phyloP scores from a whole-genome alignment of 2,797 vertebrate genomes.

The Cyclura pinguis region DNA sequence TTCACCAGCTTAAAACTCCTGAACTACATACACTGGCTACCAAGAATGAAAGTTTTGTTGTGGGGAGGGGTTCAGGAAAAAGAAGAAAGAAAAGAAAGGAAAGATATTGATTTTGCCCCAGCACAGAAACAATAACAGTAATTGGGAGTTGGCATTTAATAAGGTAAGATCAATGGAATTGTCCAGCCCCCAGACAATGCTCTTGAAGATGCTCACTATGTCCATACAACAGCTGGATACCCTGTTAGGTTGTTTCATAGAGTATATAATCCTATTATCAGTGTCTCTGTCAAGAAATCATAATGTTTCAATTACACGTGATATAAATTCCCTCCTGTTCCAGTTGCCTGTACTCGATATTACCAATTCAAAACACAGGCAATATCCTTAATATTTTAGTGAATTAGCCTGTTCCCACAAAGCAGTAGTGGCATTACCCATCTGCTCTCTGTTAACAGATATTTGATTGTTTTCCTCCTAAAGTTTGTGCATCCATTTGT shows the following conservation, averaged over 20 bases:
- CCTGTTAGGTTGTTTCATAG: conserved; percentile 33
- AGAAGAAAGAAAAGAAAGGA: background rate
- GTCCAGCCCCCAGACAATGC: background rate
- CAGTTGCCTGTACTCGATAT: conserved; percentile 31
- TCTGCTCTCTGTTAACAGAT: conserved; percentile 59
- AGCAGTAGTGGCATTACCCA: conserved; percentile 59
- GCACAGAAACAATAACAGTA: background rate
- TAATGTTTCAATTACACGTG: conserved; percentile 13
- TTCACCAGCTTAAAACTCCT: background rate
- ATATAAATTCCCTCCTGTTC: conserved; percentile 28
- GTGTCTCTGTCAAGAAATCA: conserved; percentile 65
- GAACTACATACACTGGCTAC: background rate
- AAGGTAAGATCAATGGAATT: background rate
- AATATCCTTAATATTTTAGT: conserved; percentile 55
- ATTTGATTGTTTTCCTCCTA: conserved; percentile 37
- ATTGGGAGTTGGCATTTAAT: background rate
- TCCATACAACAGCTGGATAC: conserved; percentile 51
- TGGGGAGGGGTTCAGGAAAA: background rate
- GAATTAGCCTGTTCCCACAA: conserved; percentile 59
- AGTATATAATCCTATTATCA: conserved; percentile 52
- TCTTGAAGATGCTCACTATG: background rate
- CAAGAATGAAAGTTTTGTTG: background rate
- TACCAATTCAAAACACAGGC: conserved; percentile 39
- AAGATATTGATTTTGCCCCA: background rate
- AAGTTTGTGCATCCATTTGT: background rate